Conservation (phyloP, 2,113 vertebrate genomes). For the Lipophrys pholis region DNA sequence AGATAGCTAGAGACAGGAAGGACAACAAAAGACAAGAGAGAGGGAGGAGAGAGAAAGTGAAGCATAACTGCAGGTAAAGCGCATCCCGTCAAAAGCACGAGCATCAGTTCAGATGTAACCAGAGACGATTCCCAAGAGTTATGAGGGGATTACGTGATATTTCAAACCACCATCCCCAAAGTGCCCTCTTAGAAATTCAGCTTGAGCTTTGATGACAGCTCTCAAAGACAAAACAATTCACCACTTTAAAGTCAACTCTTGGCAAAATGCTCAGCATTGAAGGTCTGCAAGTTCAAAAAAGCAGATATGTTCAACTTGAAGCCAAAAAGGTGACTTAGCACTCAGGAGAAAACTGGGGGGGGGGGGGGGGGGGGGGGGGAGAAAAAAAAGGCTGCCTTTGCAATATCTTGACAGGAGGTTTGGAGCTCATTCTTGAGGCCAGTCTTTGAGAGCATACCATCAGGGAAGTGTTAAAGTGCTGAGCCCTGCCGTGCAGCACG, state of each 20-base stretch:
- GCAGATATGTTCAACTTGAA: conserved; percentile 4
- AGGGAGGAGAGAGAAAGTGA: conserved; percentile 70
- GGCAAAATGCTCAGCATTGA: background rate
- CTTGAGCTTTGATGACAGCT: conserved; percentile 62
- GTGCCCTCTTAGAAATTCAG: conserved; percentile 51
- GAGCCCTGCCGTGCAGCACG: conserved; percentile 48
- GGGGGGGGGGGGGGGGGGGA: too few species aligned
- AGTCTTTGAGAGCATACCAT: conserved; percentile 69
- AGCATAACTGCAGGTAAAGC: conserved; percentile 74
- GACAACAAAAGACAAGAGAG: conserved; percentile 58
- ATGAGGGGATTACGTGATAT: conserved; percentile 31
- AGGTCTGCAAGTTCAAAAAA: conserved; percentile 1
- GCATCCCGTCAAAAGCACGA: conserved; percentile 61
- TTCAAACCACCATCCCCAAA: conserved; percentile 37
- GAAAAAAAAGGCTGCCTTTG: background rate
- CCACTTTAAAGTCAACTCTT: background rate
- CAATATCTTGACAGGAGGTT: background rate
- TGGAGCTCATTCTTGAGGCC: background rate
- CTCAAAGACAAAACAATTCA: conserved; percentile 48
- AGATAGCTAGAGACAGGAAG: conserved; percentile 90
- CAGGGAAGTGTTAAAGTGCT: conserved; percentile 57
- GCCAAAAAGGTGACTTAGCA: conserved; percentile 22
- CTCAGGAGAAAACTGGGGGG: background rate
- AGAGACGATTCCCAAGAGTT: conserved; percentile 57
- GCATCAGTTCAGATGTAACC: conserved; percentile 59